Evolutionary conservation across 2,113 vertebrate genomes (phyloP), one percentile per base, ranked within the genome.

Genomic region (Monopterus albus): DNA sequence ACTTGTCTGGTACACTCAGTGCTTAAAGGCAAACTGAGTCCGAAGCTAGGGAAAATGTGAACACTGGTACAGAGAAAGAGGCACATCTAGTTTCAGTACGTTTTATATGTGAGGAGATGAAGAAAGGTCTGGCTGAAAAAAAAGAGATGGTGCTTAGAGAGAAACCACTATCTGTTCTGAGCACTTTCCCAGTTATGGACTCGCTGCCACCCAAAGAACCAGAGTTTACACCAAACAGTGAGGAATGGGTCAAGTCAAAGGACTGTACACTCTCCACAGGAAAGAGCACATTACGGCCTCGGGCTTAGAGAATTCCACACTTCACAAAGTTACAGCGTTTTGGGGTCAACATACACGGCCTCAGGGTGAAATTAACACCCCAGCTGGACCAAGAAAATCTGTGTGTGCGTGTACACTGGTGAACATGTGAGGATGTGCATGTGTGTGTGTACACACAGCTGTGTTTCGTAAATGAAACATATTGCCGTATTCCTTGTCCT

Each of bases 341-440:
- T 90, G 90, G 87, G 91, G 90, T 91, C 90, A 92, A 89, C 87
- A 89, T 84, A 69, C 83, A 74, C 64, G 77, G 88, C 89, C 89
- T 89, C 72, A 49, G 84, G 92, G 88, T 90, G 90, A 92, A 92
- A 92, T 92, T 89, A 92, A 93, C 90, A 92, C 91, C 88, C 86
- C 86, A 90, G 88, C 86, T 87, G 84, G 87, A 89, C 83, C 72
- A 75, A 47, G 55, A 83, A 87, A 85, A 81, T 79, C 81, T 75
- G 75, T 56, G 65, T 60, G 65, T 74, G 69, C 28, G 79, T 13
- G 28, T 18, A 25, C 39, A 42, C 67, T 43, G 33, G 64, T 38
- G 7, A 47, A 47, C 20, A 51, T 64, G 74, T 43, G 35, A 72
- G 60, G 57, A 36, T 71, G 72, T 62, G 76, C 9, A 56, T 42